phyloP scores from a whole-genome alignment of 2,113 vertebrate species.

The Eurystomus gularis region DNA sequence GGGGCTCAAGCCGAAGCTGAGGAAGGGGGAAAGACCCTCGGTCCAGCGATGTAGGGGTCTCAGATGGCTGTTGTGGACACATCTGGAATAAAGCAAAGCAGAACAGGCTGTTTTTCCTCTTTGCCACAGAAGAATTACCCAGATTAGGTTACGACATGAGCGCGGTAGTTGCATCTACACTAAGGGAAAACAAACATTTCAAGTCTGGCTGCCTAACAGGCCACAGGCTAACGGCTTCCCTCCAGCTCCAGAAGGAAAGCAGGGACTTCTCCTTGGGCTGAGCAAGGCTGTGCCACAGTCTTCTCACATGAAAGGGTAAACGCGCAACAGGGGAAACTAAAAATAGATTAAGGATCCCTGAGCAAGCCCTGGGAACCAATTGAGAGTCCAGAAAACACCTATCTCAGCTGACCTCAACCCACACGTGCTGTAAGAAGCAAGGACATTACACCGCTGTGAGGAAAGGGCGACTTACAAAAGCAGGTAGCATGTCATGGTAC shows the following conservation, averaged over 20 bases:
- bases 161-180: accelerated
- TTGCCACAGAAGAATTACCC: neutral
- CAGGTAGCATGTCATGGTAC: constrained; percentile 98
- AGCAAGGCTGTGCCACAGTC: neutral
- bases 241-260: neutral
- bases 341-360: neutral
- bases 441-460: neutral
- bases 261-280: neutral
- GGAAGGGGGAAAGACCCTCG: constrained; percentile 79
- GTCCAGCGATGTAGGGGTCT: constrained; percentile 78
- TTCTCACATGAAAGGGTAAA: neutral
- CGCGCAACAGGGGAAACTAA: neutral
- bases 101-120: neutral
- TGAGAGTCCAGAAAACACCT: neutral
- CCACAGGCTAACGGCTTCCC: neutral
- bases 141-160: neutral
- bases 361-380: neutral
- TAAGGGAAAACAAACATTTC: neutral
- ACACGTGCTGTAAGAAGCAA: accelerated
- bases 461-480: constrained; percentile 85
- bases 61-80: constrained; percentile 91
- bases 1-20: constrained; percentile 88
- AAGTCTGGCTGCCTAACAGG: neutral
- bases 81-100: constrained; percentile 78
- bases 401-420: neutral